These are phyloP conservation scores for Motacilla tschutschensis DNA, from an alignment of 2,113 vertebrate species.

Conservation along the genomic window DNA sequence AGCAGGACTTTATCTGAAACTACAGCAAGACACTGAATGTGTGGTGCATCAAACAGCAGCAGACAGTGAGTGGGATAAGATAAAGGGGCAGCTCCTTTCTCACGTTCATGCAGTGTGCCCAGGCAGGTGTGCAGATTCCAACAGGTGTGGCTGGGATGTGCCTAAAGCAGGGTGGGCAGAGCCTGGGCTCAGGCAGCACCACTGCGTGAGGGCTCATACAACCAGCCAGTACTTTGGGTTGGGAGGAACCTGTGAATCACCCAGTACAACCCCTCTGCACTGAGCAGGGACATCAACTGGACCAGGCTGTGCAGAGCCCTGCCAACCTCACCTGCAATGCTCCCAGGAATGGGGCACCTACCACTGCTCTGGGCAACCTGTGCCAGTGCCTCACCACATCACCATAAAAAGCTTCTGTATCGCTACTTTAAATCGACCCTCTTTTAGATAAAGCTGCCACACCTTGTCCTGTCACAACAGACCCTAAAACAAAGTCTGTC, in stretches of 20 bases:
- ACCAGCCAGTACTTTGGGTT: rapidly evolving
- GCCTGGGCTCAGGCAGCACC: background rate
- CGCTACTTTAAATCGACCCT: background rate
- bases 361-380: background rate
- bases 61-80: background rate
- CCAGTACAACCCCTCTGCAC: background rate
- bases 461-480: background rate
- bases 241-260: background rate
- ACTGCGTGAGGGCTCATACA: background rate
- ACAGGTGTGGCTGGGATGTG: rapidly evolving
- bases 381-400: background rate
- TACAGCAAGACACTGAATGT: background rate
- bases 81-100: background rate
- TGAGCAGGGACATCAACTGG: background rate
- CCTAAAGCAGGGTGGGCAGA: rapidly evolving
- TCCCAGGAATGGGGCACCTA: background rate
- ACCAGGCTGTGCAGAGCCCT: background rate
- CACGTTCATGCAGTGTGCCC: background rate
- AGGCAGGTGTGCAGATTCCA: background rate
- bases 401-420: background rate
- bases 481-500: too few species aligned
- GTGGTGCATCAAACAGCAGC: background rate
- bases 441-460: background rate
- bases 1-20: background rate
- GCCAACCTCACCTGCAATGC: background rate